Conservation (phyloP, 2,113 vertebrate species). For the Lophura nycthemera region DNA sequence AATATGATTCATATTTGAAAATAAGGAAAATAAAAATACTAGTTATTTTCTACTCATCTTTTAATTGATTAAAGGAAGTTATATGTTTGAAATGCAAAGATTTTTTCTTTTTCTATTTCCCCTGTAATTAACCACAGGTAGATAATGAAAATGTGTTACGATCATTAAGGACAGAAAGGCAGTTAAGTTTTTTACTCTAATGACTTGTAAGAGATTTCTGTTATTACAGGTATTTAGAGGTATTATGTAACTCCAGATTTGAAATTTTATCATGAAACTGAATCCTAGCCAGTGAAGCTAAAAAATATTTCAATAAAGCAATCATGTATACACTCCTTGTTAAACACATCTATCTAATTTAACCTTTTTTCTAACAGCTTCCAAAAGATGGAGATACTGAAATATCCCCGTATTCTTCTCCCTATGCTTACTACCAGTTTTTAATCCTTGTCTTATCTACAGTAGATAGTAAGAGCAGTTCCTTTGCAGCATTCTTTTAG, state of each 20-base stretch:
- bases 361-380: background rate
- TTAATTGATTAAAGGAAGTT: background rate
- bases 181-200: background rate
- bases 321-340: background rate
- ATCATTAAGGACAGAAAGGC: background rate
- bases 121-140: background rate
- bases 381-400: background rate
- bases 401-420: background rate
- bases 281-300: background rate
- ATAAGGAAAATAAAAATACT: background rate
- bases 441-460: background rate
- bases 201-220: background rate
- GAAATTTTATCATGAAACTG: background rate
- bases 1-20: background rate
- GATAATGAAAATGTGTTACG: background rate
- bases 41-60: background rate
- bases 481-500: background rate
- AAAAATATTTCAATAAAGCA: background rate
- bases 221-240: background rate
- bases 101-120: background rate
- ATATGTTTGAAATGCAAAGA: background rate
- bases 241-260: background rate
- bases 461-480: background rate
- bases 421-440: background rate
- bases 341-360: background rate